phyloP scores from a whole-genome alignment of 2,113 vertebrate genomes.

The Mixornis gularis region DNA sequence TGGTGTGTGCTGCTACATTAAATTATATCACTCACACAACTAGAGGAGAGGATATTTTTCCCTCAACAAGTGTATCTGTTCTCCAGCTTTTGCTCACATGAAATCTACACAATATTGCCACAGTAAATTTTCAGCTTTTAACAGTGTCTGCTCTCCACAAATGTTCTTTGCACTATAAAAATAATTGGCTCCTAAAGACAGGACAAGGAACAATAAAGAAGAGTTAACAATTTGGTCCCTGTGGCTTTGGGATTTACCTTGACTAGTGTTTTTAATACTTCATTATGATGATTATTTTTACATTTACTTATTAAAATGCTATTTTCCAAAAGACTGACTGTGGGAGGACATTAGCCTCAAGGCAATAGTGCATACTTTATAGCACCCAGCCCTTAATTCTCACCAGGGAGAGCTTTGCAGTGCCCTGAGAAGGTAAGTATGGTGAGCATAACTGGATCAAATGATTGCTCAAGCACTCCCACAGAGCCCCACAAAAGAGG shows the following conservation, averaged over 20 bases:
- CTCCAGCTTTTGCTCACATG: slow-evolving; percentile 21
- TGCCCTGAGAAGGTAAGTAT: not conserved
- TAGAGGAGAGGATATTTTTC: not conserved
- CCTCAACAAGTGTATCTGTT: not conserved
- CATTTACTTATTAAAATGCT: slow-evolving; percentile 36
- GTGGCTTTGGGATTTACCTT: not conserved
- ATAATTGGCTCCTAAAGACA: slow-evolving; percentile 30
- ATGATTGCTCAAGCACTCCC: not conserved
- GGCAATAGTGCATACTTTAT: not conserved
- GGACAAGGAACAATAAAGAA: slow-evolving; percentile 18
- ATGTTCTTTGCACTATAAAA: not conserved
- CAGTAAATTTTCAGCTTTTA: slow-evolving; percentile 25
- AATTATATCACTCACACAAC: not conserved
- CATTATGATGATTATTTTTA: slow-evolving; percentile 2
- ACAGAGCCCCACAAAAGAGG: not conserved
- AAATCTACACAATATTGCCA: slow-evolving; percentile 19
- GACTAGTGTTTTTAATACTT: not conserved
- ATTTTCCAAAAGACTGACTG: not conserved
- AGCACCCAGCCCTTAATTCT: not conserved
- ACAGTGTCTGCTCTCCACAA: slow-evolving; percentile 2
- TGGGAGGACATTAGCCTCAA: not conserved
- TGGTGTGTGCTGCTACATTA: accelerated
- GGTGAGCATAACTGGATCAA: not conserved
- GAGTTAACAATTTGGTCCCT: not conserved
- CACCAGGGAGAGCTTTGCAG: not conserved